Base-by-base conservation (phyloP, 2,113 vertebrate species). In the Cynopterus brachyotis region DNA sequence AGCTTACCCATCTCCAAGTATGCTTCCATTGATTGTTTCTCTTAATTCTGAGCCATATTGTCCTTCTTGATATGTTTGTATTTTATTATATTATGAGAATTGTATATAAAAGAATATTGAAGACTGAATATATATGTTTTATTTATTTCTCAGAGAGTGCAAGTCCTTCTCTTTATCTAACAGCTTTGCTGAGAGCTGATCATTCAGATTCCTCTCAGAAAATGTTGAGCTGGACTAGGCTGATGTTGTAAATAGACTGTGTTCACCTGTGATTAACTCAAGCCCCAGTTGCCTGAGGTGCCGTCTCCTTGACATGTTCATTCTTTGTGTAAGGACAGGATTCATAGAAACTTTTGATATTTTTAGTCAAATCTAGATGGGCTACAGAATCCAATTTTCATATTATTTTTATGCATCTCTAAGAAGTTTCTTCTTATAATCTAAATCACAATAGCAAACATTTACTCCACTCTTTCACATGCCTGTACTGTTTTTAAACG, bases 221-320 rank as follows among this genome's bases (percentile, higher is more conserved):
- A 22, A 73, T 59, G 22, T 50, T 84, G 69, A 72, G 6, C 20
- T 83, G 11, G 12, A 76, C 4, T 62, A 75, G 37, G 57, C 6
- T 37, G 26, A 85, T 82, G 22, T 12, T 91, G 17, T 70, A 87
- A 95, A 70, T 81, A 16, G 17, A 69, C 15, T 80, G n/a, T 53
- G 28, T 93, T 95, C 67, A 79, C 57, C 15, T 87, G 26, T 91
- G 37, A 93, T 94, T 83, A 93, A 83, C 12, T 92, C 60, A 85
- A 92, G 53, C 32, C 9, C 26, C 22, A 67, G 4, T 64, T 40
- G 22, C 42, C n/a, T 20, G 13, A 75, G 75, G 50, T 73, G 47
- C 5, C 40, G 28, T 62, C 11, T 62, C 24, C 93, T 87, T 79
- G 75, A 93, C 73, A 91, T 45, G 40, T 57, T 35, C 64, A 42